These are phyloP conservation scores for Bothrops jararaca DNA, from an alignment of 2,113 vertebrate species.

Conservation along the genomic window DNA sequence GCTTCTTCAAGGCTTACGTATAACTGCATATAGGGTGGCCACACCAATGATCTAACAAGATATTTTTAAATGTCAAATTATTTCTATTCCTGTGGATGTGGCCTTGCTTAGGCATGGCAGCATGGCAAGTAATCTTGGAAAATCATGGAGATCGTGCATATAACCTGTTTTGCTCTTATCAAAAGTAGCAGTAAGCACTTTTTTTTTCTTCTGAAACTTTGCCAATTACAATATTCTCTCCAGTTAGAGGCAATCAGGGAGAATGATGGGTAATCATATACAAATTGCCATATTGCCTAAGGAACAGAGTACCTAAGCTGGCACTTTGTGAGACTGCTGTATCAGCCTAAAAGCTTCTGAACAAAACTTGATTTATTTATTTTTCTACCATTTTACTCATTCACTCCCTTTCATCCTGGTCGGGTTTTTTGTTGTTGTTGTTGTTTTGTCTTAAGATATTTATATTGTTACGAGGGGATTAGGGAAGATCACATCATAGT, in stretches of 20 bases:
- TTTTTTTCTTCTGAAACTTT: neutral
- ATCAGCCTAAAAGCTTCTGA: neutral
- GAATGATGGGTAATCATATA: conserved; percentile 19
- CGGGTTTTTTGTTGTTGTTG: neutral
- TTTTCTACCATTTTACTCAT: neutral
- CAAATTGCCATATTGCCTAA: conserved; percentile 27
- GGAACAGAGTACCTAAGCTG: neutral
- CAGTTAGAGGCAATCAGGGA: conserved; percentile 13
- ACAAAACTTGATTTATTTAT: neutral
- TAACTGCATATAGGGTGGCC: neutral
- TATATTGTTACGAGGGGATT: neutral
- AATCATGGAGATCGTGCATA: no score
- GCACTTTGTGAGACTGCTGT: neutral
- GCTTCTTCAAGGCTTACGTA: neutral
- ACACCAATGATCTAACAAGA: neutral
- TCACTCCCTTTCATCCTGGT: neutral
- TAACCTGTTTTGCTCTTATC: neutral
- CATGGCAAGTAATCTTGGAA: neutral
- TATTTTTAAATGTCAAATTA: neutral
- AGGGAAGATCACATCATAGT: no score
- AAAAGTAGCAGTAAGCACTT: neutral
- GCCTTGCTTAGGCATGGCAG: neutral
- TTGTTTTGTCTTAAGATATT: neutral
- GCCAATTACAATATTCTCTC: neutral
- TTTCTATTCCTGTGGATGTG: neutral